phyloP scores from a whole-genome alignment of 2,113 vertebrate species.

The Aptenodytes patagonicus region DNA sequence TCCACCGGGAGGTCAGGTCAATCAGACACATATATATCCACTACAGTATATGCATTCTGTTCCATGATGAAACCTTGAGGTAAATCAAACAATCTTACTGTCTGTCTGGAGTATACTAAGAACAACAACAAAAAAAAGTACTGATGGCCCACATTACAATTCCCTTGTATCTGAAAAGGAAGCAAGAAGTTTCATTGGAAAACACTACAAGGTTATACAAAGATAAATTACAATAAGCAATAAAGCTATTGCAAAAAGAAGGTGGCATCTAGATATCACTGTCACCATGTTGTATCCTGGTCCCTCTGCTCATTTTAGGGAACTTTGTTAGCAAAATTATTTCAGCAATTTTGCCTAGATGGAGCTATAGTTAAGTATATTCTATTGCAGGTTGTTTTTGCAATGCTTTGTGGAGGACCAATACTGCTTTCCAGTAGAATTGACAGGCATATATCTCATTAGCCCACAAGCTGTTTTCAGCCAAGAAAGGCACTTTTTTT shows the following conservation, averaged over 20 bases:
- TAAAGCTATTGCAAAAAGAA: background rate
- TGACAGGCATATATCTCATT: background rate
- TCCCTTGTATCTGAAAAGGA: background rate
- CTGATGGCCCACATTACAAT: background rate
- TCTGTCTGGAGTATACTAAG: background rate
- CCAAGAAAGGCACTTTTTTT: background rate
- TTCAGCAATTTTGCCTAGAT: background rate
- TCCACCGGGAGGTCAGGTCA: background rate
- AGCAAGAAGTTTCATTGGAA: background rate
- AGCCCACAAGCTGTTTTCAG: slow-evolving; percentile 8
- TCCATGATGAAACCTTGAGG: background rate
- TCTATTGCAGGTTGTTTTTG: background rate
- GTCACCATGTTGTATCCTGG: background rate
- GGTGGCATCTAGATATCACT: fast-evolving
- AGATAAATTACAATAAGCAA: background rate
- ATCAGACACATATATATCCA: background rate
- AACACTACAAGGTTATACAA: background rate
- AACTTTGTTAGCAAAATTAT: background rate
- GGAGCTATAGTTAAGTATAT: background rate
- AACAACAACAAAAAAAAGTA: background rate
- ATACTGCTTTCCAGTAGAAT: background rate
- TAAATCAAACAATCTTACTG: background rate
- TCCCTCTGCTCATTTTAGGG: background rate
- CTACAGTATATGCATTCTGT: background rate
- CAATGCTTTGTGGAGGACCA: background rate